Evolutionary conservation across 1,140 invertebrate genomes (phyloP).

Genomic region (Bombyx mandarina): DNA sequence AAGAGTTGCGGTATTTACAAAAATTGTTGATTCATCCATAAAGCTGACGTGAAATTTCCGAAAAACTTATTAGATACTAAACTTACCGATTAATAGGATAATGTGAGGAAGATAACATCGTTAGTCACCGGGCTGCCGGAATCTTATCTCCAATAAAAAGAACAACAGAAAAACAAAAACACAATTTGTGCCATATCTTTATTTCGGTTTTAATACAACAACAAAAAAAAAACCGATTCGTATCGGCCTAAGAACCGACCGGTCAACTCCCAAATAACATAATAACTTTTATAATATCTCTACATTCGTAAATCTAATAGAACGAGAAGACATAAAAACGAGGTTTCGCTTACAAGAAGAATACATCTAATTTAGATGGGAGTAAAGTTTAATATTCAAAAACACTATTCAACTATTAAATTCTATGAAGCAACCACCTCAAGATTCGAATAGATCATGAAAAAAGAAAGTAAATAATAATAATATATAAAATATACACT

Average conservation of each 20-base stretch:
- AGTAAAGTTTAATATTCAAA: background rate
- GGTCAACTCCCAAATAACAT: background rate
- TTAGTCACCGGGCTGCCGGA: too few relatives aligned
- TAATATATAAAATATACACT: conserved; percentile 27
- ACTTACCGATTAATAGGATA: too few relatives aligned
- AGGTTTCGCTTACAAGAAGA: too few relatives aligned
- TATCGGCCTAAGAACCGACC: conserved; percentile 32
- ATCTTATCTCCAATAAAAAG: too few relatives aligned
- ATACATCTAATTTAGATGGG: too few relatives aligned
- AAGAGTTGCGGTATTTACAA: too few relatives aligned
- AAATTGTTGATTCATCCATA: too few relatives aligned
- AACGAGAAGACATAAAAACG: too few relatives aligned
- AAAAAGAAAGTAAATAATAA: conserved; percentile 16
- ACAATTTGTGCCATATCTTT: conserved; percentile 50
- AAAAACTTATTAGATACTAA: too few relatives aligned
- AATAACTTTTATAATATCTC: background rate
- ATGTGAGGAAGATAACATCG: too few relatives aligned
- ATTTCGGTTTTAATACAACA: conserved; percentile 40
- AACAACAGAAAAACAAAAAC: background rate
- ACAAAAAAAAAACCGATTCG: conserved; percentile 26
- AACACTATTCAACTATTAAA: background rate
- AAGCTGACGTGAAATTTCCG: too few relatives aligned
- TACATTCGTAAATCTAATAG: background rate
- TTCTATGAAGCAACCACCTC: background rate
- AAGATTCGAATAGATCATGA: conserved; percentile 2